phyloP scores from a whole-genome alignment of 2,888 invertebrate species.

The Caenorhabditis japonica region DNA sequence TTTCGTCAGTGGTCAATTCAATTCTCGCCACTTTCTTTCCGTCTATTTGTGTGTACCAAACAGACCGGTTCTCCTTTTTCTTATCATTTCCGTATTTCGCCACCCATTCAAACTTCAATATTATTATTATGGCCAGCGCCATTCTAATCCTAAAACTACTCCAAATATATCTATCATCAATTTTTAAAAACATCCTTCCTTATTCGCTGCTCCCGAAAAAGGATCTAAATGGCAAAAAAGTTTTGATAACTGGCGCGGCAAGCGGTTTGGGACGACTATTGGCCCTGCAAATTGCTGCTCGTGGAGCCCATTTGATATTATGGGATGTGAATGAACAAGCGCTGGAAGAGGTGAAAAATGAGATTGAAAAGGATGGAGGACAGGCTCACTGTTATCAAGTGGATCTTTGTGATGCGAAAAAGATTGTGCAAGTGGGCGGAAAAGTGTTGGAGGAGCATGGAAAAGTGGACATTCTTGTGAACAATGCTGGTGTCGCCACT shows the following conservation, averaged over 20 bases:
- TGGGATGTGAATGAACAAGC: slow-evolving; percentile 90
- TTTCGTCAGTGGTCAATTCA: too few species aligned
- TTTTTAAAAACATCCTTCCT: slow-evolving; percentile 20
- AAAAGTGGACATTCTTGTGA: slow-evolving; percentile 87
- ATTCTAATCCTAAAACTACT: slow-evolving; percentile 1
- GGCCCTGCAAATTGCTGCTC: slow-evolving; percentile 64
- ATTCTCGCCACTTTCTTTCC: background rate
- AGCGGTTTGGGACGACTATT: slow-evolving; percentile 86
- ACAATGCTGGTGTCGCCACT: slow-evolving; percentile 92
- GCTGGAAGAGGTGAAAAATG: slow-evolving; percentile 72
- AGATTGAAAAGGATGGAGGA: slow-evolving; percentile 85
- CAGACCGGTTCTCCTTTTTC: too few species aligned
- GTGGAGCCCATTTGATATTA: slow-evolving; percentile 84
- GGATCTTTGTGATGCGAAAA: slow-evolving; percentile 86
- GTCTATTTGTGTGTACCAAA: too few species aligned
- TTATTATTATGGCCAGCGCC: slow-evolving; percentile 3
- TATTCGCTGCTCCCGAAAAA: slow-evolving; percentile 51
- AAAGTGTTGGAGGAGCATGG: slow-evolving; percentile 83
- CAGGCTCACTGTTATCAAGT: slow-evolving; percentile 85
- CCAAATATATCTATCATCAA: background rate
- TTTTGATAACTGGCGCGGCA: slow-evolving; percentile 90
- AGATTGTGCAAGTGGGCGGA: slow-evolving; percentile 82
- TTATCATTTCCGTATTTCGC: too few species aligned
- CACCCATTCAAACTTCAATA: background rate
- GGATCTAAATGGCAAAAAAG: slow-evolving; percentile 82